A percentile compares a stretch with the other conserved stretches of the same genome.
phyloP scores from a whole-genome alignment of 1,140 invertebrate species.

The Heliconius himera region DNA sequence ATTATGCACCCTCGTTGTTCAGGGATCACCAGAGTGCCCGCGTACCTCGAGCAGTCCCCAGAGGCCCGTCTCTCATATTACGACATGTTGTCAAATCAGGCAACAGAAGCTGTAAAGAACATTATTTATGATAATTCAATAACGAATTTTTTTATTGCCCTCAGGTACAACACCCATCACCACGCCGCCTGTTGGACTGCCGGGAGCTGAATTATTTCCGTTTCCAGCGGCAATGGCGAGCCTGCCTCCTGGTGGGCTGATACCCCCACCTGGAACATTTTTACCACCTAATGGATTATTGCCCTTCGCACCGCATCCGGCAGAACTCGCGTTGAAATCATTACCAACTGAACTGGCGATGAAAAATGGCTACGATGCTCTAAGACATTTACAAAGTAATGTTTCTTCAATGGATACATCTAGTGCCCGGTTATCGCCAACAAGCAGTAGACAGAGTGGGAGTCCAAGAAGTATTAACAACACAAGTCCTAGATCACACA shows the following conservation, averaged over 20 bases:
- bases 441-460: slow-evolving; percentile 80
- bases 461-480: slow-evolving; percentile 78
- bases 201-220: slow-evolving; percentile 77
- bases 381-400: slow-evolving; percentile 75
- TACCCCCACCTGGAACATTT: slow-evolving; percentile 79
- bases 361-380: slow-evolving; percentile 74
- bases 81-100: slow-evolving; percentile 71
- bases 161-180: slow-evolving; percentile 75
- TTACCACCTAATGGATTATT: slow-evolving; percentile 73
- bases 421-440: slow-evolving; percentile 80
- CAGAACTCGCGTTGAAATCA: slow-evolving; percentile 71
- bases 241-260: slow-evolving; percentile 77
- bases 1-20: slow-evolving; percentile 81
- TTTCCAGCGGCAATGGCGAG: slow-evolving; percentile 76
- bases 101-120: slow-evolving; percentile 55
- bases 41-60: slow-evolving; percentile 62
- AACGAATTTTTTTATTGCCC: slow-evolving; percentile 56
- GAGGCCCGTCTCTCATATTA: slow-evolving; percentile 77
- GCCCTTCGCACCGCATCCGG: slow-evolving; percentile 75
- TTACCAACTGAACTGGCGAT: slow-evolving; percentile 68
- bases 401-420: slow-evolving; percentile 76
- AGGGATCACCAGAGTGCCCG: slow-evolving; percentile 75
- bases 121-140: slow-evolving; percentile 44
- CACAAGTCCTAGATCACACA: slow-evolving; percentile 77
- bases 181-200: slow-evolving; percentile 77